Conservation (phyloP, 2,888 invertebrate genomes). For the Lamproptera curius region DNA sequence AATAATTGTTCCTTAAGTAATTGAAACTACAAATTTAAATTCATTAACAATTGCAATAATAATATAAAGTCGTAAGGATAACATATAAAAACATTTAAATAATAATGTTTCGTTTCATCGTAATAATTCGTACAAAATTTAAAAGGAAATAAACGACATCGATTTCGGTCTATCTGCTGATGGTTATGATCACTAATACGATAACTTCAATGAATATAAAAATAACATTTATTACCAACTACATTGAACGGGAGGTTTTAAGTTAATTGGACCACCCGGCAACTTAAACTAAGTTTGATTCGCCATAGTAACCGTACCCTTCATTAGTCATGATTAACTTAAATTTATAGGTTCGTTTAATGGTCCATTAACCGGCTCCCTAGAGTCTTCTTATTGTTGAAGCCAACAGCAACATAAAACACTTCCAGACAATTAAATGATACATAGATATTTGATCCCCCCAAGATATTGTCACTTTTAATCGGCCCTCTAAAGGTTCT, state of each 20-base stretch:
- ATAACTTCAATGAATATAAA: no score
- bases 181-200: no score
- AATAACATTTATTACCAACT: conserved; percentile 36
- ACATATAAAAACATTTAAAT: no score
- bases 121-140: no score
- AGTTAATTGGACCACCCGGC: conserved; percentile 64
- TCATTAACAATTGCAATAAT: no score
- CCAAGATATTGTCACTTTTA: conserved; percentile 35
- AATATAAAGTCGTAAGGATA: no score
- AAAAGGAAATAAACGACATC: no score
- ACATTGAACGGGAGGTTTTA: conserved; percentile 25
- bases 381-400: conserved; percentile 60
- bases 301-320: conserved; percentile 32
- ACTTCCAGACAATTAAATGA: conserved; percentile 60
- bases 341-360: conserved; percentile 72
- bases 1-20: no score
- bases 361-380: conserved; percentile 65
- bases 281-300: conserved; percentile 32
- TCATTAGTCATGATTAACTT: conserved; percentile 73
- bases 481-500: conserved; percentile 31
- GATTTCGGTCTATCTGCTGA: no score
- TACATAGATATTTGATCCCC: conserved; percentile 49
- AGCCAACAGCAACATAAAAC: conserved; percentile 58
- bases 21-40: no score
- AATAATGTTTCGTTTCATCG: no score